These are phyloP conservation scores for Coilia nasus DNA, from an alignment of 2,797 vertebrate species.

Conservation along the genomic window DNA sequence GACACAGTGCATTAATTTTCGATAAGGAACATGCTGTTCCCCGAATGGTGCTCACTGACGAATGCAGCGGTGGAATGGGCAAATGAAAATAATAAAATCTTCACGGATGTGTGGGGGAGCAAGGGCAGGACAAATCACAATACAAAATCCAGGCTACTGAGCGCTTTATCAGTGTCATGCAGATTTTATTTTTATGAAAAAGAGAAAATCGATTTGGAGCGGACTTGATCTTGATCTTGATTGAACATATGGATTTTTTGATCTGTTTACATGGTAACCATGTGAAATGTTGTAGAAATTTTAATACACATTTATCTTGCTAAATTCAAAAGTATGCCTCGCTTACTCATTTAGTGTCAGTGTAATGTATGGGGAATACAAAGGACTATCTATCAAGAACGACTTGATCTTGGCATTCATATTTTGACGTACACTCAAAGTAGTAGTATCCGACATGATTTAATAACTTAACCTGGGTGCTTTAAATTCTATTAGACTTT, in stretches of 20 bases:
- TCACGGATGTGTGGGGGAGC: not conserved
- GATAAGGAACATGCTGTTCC: conserved; percentile 12
- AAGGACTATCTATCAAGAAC: not conserved
- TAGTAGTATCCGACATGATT: not conserved
- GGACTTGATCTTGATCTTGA: not conserved
- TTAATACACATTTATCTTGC: not conserved
- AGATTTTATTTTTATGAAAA: not conserved
- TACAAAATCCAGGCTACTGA: too few species aligned
- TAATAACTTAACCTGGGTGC: conserved; percentile 7
- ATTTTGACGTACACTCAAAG: not conserved
- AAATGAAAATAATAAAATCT: not conserved
- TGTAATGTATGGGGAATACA: not conserved
- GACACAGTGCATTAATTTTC: not conserved
- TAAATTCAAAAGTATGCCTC: not conserved
- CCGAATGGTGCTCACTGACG: conserved; percentile 44
- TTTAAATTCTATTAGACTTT: conserved; percentile 9
- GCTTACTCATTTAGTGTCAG: not conserved
- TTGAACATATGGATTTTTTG: not conserved
- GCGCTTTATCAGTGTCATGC: not conserved
- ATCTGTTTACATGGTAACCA: not conserved
- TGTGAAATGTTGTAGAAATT: not conserved
- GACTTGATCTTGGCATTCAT: not conserved
- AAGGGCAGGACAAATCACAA: not conserved
- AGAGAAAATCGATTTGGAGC: not conserved
- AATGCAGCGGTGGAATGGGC: conserved; percentile 42